Base-by-base conservation (phyloP, 2,797 vertebrate genomes). In the Periparus ater region DNA sequence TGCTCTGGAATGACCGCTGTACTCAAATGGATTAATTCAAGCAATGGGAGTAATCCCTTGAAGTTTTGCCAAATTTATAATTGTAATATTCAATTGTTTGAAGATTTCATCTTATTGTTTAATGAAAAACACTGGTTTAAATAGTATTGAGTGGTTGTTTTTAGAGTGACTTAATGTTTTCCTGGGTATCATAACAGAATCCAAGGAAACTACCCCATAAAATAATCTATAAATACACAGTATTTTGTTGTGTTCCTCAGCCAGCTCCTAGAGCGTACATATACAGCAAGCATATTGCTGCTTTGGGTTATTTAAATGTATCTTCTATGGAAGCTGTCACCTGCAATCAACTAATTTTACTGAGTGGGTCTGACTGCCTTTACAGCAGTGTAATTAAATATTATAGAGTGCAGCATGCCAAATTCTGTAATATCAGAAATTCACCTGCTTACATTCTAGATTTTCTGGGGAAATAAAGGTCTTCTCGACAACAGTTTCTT, bases 21-120 rank as follows among this genome's bases (percentile, higher is more conserved):
- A 54, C 34, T 67, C 62, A 73, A 16, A 63, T 78, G 48, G 45
- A 83, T 93, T 91, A 38, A 75, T 73, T 61, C 73, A 44, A 91
- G 60, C 57, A 86, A 30, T 79, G 27, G 34, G 23, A 75, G 57
- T 16, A 68, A 67, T 65, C 38, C 30, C 20, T 88, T 77, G 68
- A 91, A 42, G 13, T 83, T 76, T 32, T 74, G 7, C 17, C 13
- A 57, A 42, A 19, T 76, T 90, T 78, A 72, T 38, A 15, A 53
- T 50, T 42, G 4, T 38, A 47, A 32, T 78, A 62, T 61, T 84
- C 25, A 70, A 3, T 18, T 68, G 26, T 88, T 91, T 40, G 36
- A 83, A 60, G 48, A 40, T 75, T 91, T 53, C 7, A 42, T 55
- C 20, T 47, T 65, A 20, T 1, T 50, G 25, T 73, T 79, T 60